These are phyloP conservation scores for Plebejus anna DNA, from an alignment of 2,888 invertebrate genomes.

Conservation along the genomic window DNA sequence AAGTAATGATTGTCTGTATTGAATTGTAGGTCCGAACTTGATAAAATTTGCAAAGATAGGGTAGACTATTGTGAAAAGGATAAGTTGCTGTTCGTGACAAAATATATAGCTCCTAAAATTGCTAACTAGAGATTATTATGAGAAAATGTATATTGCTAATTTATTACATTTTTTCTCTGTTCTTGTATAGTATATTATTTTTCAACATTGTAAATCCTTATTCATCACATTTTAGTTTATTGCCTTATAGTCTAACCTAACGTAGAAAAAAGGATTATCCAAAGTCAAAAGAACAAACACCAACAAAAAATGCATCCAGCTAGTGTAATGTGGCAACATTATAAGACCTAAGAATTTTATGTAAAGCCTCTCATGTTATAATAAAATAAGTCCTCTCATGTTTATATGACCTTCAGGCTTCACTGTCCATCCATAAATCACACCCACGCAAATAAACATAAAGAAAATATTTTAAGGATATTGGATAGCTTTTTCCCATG, in stretches of 20 bases:
- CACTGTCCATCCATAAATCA: background rate
- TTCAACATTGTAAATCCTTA: too few relatives aligned
- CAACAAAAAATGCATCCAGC: background rate
- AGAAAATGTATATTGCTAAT: too few relatives aligned
- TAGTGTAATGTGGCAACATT: background rate
- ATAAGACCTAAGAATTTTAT: background rate
- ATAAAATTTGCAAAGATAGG: too few relatives aligned
- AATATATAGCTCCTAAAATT: too few relatives aligned
- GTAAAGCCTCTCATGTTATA: background rate
- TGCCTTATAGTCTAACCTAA: background rate
- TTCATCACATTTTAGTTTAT: too few relatives aligned
- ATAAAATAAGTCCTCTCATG: background rate
- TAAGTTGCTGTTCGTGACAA: too few relatives aligned
- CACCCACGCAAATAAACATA: background rate
- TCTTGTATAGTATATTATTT: too few relatives aligned
- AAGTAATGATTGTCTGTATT: too few relatives aligned
- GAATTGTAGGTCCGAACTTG: too few relatives aligned
- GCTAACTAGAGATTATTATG: too few relatives aligned
- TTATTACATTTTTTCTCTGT: too few relatives aligned
- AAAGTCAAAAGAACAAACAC: background rate
- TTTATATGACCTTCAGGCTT: background rate
- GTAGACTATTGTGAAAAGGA: too few relatives aligned
- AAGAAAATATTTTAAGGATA: constrained; percentile 1
- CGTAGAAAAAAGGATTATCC: background rate
- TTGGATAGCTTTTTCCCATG: background rate